Evolutionary conservation across 1,140 invertebrate species (phyloP).

Genomic region (Matsumurasca onukii): DNA sequence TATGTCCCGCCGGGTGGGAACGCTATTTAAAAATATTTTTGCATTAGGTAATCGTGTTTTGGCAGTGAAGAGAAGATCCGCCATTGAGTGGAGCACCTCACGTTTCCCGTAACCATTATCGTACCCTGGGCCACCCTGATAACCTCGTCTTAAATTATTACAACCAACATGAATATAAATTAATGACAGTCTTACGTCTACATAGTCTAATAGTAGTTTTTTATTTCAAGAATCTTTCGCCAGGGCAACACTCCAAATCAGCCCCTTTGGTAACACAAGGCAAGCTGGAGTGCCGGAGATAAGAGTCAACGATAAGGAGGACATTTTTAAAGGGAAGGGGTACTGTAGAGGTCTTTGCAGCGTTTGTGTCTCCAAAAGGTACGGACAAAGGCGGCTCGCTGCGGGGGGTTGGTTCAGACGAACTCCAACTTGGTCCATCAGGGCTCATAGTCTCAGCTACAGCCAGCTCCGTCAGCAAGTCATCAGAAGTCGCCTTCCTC

Average conservation of each 20-base stretch:
- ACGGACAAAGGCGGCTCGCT: not conserved
- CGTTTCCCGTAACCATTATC: not conserved
- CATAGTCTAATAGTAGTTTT: not conserved
- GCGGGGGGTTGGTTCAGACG: not conserved
- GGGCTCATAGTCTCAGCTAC: not conserved
- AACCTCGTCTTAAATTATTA: constrained; percentile 7
- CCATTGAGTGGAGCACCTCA: not conserved
- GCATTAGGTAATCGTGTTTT: not conserved
- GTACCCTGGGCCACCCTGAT: constrained; percentile 2
- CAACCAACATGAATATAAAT: constrained; percentile 19
- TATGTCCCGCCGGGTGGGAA: not conserved
- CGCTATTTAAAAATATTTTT: not conserved
- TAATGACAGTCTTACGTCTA: not conserved
- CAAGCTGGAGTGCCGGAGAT: not conserved
- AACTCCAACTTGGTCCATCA: no score
- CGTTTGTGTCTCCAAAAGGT: not conserved
- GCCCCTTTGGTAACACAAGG: not conserved
- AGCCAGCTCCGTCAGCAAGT: not conserved
- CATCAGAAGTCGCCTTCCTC: not conserved
- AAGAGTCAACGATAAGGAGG: constrained; percentile 2
- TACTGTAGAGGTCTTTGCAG: not conserved
- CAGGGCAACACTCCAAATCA: constrained; percentile 2
- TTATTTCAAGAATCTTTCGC: not conserved
- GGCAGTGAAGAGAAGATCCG: not conserved
- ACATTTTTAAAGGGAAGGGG: not conserved